Evolutionary conservation across 2,888 invertebrate species (phyloP).

Genomic region (Oeneis ivallda): DNA sequence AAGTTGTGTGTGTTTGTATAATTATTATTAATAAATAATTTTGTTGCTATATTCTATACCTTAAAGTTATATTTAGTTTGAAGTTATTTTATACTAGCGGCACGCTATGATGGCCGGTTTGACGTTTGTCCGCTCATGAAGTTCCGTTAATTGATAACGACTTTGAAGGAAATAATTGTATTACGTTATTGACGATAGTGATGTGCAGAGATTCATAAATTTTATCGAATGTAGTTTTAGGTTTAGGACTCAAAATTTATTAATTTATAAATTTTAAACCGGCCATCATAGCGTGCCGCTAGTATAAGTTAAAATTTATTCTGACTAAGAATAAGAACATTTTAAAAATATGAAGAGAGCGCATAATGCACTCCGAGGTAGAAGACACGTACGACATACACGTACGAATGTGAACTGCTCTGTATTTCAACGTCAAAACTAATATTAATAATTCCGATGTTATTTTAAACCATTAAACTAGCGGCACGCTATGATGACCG

Average conservation of each 20-base stretch:
- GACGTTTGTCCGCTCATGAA: too few species aligned
- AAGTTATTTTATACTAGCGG: conserved; percentile 53
- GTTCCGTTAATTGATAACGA: too few species aligned
- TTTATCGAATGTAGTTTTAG: too few species aligned
- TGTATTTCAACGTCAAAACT: background rate
- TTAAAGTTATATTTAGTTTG: conserved; percentile 51
- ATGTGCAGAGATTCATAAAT: too few species aligned
- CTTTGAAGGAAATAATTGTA: too few species aligned
- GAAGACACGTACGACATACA: too few species aligned
- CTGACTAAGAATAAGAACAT: conserved; percentile 62
- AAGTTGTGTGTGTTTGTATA: conserved; percentile 77
- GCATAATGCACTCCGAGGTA: conserved; percentile 10
- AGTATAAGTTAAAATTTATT: conserved; percentile 54
- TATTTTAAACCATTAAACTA: background rate
- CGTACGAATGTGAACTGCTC: conserved; percentile 5
- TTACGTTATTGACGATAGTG: too few species aligned
- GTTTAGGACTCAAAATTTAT: too few species aligned
- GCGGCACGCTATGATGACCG: too few species aligned
- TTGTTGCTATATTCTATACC: conserved; percentile 76
- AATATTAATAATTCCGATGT: conserved; percentile 12
- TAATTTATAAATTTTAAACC: too few species aligned
- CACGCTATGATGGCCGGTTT: too few species aligned
- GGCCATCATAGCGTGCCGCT: too few species aligned
- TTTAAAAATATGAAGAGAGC: conserved; percentile 3
- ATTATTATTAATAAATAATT: conserved; percentile 54